Percentiles rank a stretch among this genome's conserved stretches.
phyloP scores from a whole-genome alignment of 2,113 vertebrate genomes.

The Lepisosteus osseus region DNA sequence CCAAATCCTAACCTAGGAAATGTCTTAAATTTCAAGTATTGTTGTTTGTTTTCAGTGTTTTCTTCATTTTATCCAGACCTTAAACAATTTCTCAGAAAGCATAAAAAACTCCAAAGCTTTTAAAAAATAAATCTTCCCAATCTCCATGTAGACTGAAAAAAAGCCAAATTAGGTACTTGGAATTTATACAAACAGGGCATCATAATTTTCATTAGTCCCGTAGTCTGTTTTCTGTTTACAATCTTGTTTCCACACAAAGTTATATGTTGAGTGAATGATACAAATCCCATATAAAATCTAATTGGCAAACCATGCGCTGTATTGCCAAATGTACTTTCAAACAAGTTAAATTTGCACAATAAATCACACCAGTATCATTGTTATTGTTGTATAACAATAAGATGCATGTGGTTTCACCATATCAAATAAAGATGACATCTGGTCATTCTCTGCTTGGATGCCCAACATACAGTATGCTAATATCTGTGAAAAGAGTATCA shows the following conservation, averaged over 20 bases:
- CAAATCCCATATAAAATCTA: too few relatives aligned
- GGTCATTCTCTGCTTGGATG: conserved; percentile 45
- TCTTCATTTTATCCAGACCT: too few relatives aligned
- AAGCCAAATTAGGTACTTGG: too few relatives aligned
- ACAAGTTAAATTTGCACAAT: neutral
- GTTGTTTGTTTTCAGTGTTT: too few relatives aligned
- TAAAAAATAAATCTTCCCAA: too few relatives aligned
- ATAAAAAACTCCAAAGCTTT: too few relatives aligned
- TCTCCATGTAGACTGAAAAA: too few relatives aligned
- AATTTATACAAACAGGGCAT: neutral
- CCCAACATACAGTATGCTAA: conserved; percentile 25
- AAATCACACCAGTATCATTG: too few relatives aligned
- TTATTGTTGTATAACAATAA: neutral
- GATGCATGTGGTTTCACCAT: conserved; percentile 25
- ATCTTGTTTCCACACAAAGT: neutral
- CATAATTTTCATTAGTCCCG: neutral
- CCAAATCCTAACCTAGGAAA: too few relatives aligned
- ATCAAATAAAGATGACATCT: conserved; percentile 43
- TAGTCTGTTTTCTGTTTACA: neutral
- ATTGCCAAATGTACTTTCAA: neutral
- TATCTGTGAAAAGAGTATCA: conserved; percentile 28
- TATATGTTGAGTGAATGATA: neutral
- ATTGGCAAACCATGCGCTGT: too few relatives aligned
- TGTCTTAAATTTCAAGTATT: too few relatives aligned
- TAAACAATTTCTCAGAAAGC: too few relatives aligned